Percentiles rank a stretch among this genome's conserved stretches.
These are phyloP conservation scores for Periophthalmus magnuspinnatus DNA, from an alignment of 2,797 vertebrate genomes.

Conservation along the genomic window DNA sequence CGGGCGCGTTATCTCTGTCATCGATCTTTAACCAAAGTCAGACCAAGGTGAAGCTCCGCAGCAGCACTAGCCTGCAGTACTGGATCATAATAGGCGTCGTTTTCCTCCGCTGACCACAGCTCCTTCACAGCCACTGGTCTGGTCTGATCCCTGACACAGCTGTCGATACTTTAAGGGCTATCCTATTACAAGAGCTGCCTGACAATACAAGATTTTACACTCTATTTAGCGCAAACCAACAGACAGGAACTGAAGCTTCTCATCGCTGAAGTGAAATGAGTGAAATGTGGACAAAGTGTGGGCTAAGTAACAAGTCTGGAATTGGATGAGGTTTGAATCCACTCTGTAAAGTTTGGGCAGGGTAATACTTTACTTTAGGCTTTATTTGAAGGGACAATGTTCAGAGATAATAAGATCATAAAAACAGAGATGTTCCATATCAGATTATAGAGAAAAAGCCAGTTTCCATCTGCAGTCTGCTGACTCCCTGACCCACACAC, in stretches of 20 bases:
- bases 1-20: constrained; percentile 56
- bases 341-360: background rate
- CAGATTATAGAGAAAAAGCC: no score
- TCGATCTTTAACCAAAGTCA: constrained; percentile 78
- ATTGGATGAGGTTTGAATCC: background rate
- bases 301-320: background rate
- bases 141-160: constrained; percentile 15
- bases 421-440: no score
- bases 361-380: no score
- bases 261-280: background rate
- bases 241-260: background rate
- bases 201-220: constrained; percentile 4
- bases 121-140: constrained; percentile 26
- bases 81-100: constrained; percentile 49
- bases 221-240: constrained; percentile 5
- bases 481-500: no score
- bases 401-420: no score
- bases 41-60: constrained; percentile 67
- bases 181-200: constrained; percentile 5
- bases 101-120: constrained; percentile 33
- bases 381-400: no score
- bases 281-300: background rate
- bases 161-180: constrained; percentile 22
- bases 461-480: no score
- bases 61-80: constrained; percentile 26